Evolutionary conservation across 1,140 invertebrate genomes (phyloP), one percentile per base, ranked within the genome.

Genomic region (Tetramorium parvispinum): DNA sequence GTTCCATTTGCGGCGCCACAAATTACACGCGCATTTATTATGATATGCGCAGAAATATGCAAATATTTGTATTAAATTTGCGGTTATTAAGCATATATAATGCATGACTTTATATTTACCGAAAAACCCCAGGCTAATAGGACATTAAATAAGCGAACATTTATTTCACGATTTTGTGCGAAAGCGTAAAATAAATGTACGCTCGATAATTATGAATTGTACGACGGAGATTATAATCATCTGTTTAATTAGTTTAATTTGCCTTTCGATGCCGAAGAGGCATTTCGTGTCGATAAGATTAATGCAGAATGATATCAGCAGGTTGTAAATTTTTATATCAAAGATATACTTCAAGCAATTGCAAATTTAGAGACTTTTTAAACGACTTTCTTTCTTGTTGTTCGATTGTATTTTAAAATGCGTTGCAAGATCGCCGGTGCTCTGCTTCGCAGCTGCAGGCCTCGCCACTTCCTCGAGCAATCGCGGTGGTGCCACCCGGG

Each of bases 381-480:
- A 3, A 5, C 1, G 21, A 1, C 21, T 49, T n/a, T n/a, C 10
- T 27, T 2, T 32, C 32, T 32, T 32, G 32, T 32, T 32, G 32
- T 4, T 32, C 3, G 32, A 32, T 32, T 32, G 32, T 32, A 32
- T 32, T 32, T 32, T 32, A 32, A 32, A 32, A 32, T 32, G 4
- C 32, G 32, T 32, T 32, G 32, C 32, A 32, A 61, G 18, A 16
- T 24, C 40, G 53, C 13, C 18, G 18, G 2, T 21, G 1, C 57
- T 61, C 24, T 46, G 37, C 66, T 27, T 46, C 88, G 4, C 94
- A 92, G 96, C 95, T 32, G 93, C 96, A 24, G 96, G 96, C 11
- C 86, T 96, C 79, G 95, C 96, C 71, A 96, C 96, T 63, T 95
- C 96, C 2, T 96, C 96, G 83, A 96, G 93, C 91, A 95, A 94